Base-by-base conservation (phyloP, 1,140 invertebrate genomes). In the Lineus longissimus region DNA sequence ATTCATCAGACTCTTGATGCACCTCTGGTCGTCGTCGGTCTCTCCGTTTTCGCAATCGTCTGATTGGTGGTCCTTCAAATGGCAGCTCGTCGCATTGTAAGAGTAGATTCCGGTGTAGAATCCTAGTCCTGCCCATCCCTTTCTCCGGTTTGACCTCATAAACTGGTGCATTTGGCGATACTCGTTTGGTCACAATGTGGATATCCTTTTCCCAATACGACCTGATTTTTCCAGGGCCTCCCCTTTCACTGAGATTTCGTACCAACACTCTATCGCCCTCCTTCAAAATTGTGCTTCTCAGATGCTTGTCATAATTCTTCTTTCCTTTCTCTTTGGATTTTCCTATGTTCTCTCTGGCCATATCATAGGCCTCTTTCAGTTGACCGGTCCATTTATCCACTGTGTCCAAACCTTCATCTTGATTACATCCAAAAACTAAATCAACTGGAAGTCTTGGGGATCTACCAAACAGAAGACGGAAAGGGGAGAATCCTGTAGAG, bases 161-260 rank as follows among this genome's bases (percentile, higher is more conserved):
- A 9, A 69, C 67, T 29, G 65, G 63, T 23, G 55, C 62, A 23
- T 71, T 61, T 9, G 64, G 29, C 11, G 22, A n/a, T 19, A 29
- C 36, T 25, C 59, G 15, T 25, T 41, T 55, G 22, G 43, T 11
- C 2, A 67, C 59, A n/a, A 45, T n/a, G 31, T 69, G 61, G 11
- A 69, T 29, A 2, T 62, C 23, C 0, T 62, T 25, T 61, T 71
- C 62, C 64, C 59, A 71, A 15, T 62, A 61, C 6, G 43, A 56
- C n/a, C n/a, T 31, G 64, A 71, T 22, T 56, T 71, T 69, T 15
- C 65, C 67, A 22, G 65, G 64, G 13, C 70, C 70, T 25, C 63
- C 70, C 4, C 61, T 40, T 41, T 69, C 67, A 4, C 27, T 17
- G 1, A 69, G 31, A 56, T 71, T 67, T 22, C 63, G 17, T 19